phyloP scores from a whole-genome alignment of 1,140 invertebrate genomes.

The Gonioctena quinquepunctata region DNA sequence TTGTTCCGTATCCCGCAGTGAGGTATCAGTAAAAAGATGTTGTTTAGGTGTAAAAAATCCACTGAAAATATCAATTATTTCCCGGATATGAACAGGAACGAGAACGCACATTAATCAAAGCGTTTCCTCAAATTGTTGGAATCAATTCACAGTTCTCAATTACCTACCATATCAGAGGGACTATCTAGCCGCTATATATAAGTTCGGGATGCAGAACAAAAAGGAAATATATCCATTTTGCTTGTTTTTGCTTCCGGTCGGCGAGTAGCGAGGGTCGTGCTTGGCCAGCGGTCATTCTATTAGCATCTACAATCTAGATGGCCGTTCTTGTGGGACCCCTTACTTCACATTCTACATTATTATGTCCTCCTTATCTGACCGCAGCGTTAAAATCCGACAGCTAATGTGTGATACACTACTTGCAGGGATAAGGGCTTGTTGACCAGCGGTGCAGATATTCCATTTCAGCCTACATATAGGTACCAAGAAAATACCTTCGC shows the following conservation, averaged over 20 bases:
- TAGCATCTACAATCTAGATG: constrained; percentile 57
- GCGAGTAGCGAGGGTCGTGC: constrained; percentile 34
- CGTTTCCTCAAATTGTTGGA: constrained; percentile 28
- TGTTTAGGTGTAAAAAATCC: too few relatives aligned
- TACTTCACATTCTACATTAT: constrained; percentile 39
- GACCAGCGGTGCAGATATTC: neutral
- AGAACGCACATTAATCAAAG: neutral
- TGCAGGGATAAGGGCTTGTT: neutral
- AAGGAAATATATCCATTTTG: constrained; percentile 56
- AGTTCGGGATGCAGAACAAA: constrained; percentile 47
- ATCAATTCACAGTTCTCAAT: constrained; percentile 37
- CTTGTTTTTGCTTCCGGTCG: constrained; percentile 54
- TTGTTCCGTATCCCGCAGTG: too few relatives aligned
- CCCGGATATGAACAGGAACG: neutral
- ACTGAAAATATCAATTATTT: too few relatives aligned
- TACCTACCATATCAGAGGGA: constrained; percentile 28
- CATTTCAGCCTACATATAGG: too few relatives aligned
- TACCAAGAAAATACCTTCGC: too few relatives aligned
- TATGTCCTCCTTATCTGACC: constrained; percentile 36
- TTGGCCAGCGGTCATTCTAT: constrained; percentile 54
- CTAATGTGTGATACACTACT: constrained; percentile 7
- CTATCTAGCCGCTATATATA: constrained; percentile 41
- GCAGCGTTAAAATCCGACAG: constrained; percentile 14
- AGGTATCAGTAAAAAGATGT: too few relatives aligned
- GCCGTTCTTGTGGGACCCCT: constrained; percentile 50